These are phyloP conservation scores for Leuctra nigra DNA, from an alignment of 2,888 invertebrate genomes.

Conservation along the genomic window DNA sequence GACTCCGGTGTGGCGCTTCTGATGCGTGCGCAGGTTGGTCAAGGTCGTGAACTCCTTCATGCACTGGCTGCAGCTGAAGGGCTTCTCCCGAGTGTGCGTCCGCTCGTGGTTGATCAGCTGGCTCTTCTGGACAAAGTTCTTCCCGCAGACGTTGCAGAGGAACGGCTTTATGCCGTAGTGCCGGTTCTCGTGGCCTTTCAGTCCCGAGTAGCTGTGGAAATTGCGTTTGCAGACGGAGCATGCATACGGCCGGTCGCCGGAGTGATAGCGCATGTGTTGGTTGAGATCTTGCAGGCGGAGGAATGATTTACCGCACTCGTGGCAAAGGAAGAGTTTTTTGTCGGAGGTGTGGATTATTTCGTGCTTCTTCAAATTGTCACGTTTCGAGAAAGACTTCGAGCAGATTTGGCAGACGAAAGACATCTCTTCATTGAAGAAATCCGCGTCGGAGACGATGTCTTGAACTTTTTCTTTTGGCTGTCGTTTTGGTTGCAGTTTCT, in stretches of 20 bases:
- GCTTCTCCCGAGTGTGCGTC: constrained; percentile 28
- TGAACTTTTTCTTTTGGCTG: too few species aligned
- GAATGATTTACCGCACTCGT: constrained; percentile 45
- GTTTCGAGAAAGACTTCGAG: constrained; percentile 19
- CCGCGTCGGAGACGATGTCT: too few species aligned
- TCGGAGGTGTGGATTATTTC: constrained; percentile 16
- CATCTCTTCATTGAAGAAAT: background rate
- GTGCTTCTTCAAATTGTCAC: constrained; percentile 22
- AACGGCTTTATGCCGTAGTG: constrained; percentile 26
- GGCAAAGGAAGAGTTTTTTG: constrained; percentile 45
- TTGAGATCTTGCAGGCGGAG: constrained; percentile 34
- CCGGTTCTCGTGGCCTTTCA: constrained; percentile 25
- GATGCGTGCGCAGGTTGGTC: constrained; percentile 35
- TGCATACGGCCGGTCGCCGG: constrained; percentile 29
- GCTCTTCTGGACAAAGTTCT: constrained; percentile 30
- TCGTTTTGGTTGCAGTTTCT: too few species aligned
- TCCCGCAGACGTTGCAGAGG: constrained; percentile 31
- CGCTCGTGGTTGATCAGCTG: constrained; percentile 33
- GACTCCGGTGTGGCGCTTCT: constrained; percentile 35
- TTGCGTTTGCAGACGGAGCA: constrained; percentile 30
- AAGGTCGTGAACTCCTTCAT: constrained; percentile 35
- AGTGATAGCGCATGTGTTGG: constrained; percentile 30
- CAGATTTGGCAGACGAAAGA: constrained; percentile 19
- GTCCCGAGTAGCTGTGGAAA: constrained; percentile 27
- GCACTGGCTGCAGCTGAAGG: constrained; percentile 33